Conservation (phyloP, 1,140 invertebrate species). For the Aphaenogaster rudis region DNA sequence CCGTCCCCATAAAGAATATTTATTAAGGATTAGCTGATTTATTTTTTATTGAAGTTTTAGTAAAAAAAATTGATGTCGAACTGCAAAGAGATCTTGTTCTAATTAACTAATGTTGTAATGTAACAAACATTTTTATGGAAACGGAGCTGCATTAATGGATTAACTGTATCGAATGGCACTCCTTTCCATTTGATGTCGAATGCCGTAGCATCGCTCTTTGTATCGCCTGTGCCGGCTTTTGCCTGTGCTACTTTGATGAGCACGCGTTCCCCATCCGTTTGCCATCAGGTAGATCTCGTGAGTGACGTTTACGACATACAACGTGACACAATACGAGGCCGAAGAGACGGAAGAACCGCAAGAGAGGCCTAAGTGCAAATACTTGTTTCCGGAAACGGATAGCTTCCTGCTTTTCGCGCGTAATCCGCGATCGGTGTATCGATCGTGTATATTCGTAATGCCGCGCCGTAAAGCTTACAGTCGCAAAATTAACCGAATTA, state of each 20-base stretch:
- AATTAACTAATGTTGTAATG: not conserved
- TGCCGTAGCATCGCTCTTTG: not conserved
- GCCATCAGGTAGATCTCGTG: slow-evolving; percentile 23
- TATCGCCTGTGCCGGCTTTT: not conserved
- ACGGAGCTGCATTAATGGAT: not conserved
- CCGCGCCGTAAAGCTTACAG: too few relatives aligned
- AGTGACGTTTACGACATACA: slow-evolving; percentile 38
- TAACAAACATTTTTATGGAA: not conserved
- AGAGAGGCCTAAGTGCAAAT: slow-evolving; percentile 84
- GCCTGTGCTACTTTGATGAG: not conserved
- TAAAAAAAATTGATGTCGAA: not conserved
- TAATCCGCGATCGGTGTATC: slow-evolving; percentile 75
- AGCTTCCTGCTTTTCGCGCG: slow-evolving; percentile 75
- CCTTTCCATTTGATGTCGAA: not conserved
- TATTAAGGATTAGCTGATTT: not conserved
- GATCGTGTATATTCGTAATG: slow-evolving; percentile 31
- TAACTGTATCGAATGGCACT: not conserved
- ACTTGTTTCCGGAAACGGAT: slow-evolving; percentile 78
- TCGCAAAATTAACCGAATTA: not conserved
- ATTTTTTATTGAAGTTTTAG: not conserved
- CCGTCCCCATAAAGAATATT: not conserved
- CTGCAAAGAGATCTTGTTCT: not conserved
- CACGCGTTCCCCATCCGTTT: slow-evolving; percentile 19
- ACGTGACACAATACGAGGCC: slow-evolving; percentile 1
- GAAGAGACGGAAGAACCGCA: slow-evolving; percentile 26